Percentiles rank a stretch among this genome's conserved stretches.
Conservation (phyloP, 2,113 vertebrate genomes). For the Egretta garzetta region DNA sequence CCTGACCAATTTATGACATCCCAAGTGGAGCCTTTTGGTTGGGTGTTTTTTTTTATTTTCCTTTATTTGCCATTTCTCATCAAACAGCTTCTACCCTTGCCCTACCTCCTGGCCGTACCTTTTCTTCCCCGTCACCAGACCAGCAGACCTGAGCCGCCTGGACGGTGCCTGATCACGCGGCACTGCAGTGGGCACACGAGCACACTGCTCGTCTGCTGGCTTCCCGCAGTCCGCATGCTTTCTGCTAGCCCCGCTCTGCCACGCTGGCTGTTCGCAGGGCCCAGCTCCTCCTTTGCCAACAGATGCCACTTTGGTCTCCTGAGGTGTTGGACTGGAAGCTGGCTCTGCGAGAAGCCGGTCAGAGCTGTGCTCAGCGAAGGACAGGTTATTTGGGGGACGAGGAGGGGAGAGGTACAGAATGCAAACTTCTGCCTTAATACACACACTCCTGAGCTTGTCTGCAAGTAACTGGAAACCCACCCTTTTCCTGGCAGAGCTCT, state of each 20-base stretch:
- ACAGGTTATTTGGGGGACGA: not conserved
- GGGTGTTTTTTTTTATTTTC: not conserved
- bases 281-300: not conserved
- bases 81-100: not conserved
- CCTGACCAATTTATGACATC: not conserved
- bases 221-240: not conserved
- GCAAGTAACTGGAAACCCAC: not conserved
- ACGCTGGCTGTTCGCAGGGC: not conserved
- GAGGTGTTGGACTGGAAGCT: constrained; percentile 1
- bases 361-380: not conserved
- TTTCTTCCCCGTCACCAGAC: not conserved
- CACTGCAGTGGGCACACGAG: not conserved
- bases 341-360: not conserved
- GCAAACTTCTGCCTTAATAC: not conserved
- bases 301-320: constrained; percentile 10
- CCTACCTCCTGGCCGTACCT: not conserved
- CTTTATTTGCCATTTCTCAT: not conserved
- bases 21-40: not conserved
- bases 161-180: not conserved
- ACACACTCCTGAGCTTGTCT: not conserved
- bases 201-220: not conserved
- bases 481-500: constrained; percentile 23
- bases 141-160: not conserved
- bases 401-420: not conserved
- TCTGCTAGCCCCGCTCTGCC: not conserved